phyloP scores from a whole-genome alignment of 2,888 invertebrate species.

The Drosophila pseudotakahashii region DNA sequence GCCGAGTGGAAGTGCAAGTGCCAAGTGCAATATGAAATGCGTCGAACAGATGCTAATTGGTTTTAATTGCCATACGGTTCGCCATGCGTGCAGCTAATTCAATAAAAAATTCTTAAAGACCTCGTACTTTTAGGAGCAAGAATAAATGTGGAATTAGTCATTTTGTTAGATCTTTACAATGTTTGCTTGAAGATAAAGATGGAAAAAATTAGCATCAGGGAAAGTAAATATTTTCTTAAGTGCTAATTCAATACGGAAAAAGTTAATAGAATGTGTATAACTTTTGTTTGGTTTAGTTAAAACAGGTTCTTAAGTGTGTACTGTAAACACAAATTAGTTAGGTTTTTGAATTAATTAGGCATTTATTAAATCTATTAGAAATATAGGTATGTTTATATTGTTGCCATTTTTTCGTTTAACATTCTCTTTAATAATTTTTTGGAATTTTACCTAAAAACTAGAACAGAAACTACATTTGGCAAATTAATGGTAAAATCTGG shows the following conservation, averaged over 20 bases:
- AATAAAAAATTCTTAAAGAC: background rate
- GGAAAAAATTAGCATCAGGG: background rate
- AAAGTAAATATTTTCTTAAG: background rate
- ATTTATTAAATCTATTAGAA: too few species aligned
- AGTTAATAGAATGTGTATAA: background rate
- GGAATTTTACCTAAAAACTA: too few species aligned
- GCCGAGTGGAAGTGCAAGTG: conserved; percentile 48
- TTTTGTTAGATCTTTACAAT: background rate
- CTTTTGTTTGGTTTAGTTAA: too few species aligned
- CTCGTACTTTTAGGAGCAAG: background rate
- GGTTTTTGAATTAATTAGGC: background rate
- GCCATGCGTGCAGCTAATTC: background rate
- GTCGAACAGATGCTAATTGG: conserved; percentile 63
- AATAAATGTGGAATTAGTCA: conserved; percentile 5
- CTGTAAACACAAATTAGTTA: background rate
- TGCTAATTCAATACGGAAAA: background rate
- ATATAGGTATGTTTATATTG: too few species aligned
- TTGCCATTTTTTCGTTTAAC: too few species aligned
- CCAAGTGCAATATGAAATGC: conserved; percentile 64
- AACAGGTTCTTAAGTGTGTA: too few species aligned
- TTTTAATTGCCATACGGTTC: conserved; percentile 50
- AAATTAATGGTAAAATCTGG: too few species aligned
- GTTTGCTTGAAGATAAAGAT: too few species aligned
- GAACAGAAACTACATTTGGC: too few species aligned
- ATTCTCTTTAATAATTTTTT: too few species aligned